A percentile compares a stretch with the other conserved stretches of the same genome.
Evolutionary conservation across 2,888 invertebrate genomes (phyloP).

Genomic region (Danaus chrysippus): DNA sequence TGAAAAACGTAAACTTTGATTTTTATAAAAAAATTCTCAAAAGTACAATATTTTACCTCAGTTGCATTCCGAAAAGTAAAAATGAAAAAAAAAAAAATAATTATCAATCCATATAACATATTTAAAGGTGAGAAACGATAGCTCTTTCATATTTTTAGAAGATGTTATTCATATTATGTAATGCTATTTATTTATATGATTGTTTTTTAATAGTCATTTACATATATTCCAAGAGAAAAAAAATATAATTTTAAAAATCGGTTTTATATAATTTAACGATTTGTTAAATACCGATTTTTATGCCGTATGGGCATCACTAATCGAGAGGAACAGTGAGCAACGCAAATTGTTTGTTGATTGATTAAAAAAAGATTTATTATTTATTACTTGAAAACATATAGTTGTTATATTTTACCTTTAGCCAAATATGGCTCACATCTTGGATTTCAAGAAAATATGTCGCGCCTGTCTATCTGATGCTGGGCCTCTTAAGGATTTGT

Average conservation of each 20-base stretch:
- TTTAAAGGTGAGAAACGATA: no score
- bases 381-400: conserved; percentile 11
- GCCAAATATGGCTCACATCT: conserved; percentile 43
- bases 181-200: no score
- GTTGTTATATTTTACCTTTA: conserved; percentile 6
- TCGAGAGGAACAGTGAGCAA: background rate
- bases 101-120: no score
- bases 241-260: background rate
- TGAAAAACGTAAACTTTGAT: no score
- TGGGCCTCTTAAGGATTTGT: conserved; percentile 65
- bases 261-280: background rate
- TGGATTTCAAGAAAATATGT: conserved; percentile 65
- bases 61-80: no score
- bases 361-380: conserved; percentile 9
- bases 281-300: background rate
- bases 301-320: background rate
- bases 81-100: no score
- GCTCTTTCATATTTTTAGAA: no score
- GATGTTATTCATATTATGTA: no score
- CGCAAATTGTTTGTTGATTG: conserved; percentile 20
- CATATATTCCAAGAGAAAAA: no score
- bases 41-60: no score
- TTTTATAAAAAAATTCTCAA: no score
- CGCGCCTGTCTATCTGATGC: conserved; percentile 64
- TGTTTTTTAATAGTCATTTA: no score